Conservation (phyloP, 1,140 invertebrate genomes). For the Zaprionus ornatus region DNA sequence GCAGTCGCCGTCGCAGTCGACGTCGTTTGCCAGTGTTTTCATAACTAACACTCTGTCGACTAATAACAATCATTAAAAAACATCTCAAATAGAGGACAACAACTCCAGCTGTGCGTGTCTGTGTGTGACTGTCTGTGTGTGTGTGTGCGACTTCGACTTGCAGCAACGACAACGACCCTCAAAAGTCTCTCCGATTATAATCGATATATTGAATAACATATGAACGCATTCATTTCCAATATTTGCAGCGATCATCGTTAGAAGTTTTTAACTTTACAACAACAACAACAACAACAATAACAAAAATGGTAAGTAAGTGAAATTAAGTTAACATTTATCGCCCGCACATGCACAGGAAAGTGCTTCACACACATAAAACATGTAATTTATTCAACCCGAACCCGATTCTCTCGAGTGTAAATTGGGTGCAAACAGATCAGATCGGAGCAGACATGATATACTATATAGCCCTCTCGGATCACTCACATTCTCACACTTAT, state of each 20-base stretch:
- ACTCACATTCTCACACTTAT: constrained; percentile 33
- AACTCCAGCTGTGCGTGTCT: constrained; percentile 20
- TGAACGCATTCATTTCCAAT: constrained; percentile 40
- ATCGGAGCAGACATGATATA: background rate
- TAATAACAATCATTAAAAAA: constrained; percentile 46
- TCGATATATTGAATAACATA: constrained; percentile 41
- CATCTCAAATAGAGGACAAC: constrained; percentile 46
- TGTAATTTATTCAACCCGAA: constrained; percentile 7
- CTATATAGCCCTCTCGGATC: constrained; percentile 2
- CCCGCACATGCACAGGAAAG: background rate
- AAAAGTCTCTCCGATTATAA: constrained; percentile 29
- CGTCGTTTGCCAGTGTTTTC: constrained; percentile 20
- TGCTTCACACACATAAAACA: constrained; percentile 6
- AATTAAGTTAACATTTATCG: constrained; percentile 4
- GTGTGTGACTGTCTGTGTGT: constrained; percentile 3
- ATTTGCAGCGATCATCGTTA: constrained; percentile 62
- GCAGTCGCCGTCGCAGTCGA: background rate
- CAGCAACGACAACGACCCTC: constrained; percentile 42
- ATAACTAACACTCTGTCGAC: constrained; percentile 35
- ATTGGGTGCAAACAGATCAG: constrained; percentile 17
- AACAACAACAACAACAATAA: constrained; percentile 17
- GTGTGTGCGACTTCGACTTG: constrained; percentile 14
- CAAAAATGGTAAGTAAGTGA: constrained; percentile 60
- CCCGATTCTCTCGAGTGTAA: constrained; percentile 3
- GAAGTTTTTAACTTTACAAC: constrained; percentile 42